Conservation (phyloP, 1,140 invertebrate genomes). For the Trichonephila clavipes region DNA sequence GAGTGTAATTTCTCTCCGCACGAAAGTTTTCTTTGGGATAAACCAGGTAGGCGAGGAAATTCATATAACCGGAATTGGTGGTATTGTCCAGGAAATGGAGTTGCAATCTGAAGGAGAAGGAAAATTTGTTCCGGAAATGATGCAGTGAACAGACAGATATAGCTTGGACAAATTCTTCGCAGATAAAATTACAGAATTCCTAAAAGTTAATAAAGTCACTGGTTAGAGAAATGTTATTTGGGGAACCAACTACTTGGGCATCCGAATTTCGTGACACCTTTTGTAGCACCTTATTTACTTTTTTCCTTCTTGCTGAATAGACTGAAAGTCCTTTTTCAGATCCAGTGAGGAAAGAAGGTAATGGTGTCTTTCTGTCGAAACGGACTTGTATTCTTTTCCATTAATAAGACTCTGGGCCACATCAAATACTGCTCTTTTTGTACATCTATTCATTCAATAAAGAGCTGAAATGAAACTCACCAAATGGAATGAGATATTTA, state of each 20-base stretch:
- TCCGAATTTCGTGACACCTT: background rate
- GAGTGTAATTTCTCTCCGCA: background rate
- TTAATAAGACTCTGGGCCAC: conserved; percentile 26
- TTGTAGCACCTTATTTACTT: conserved; percentile 9
- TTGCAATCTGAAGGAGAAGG: conserved; percentile 28
- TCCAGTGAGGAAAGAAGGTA: background rate
- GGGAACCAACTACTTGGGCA: background rate
- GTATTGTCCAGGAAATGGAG: conserved; percentile 43
- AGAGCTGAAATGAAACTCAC: background rate
- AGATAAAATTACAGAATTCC: conserved; percentile 49
- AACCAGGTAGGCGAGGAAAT: background rate
- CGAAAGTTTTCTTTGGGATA: background rate
- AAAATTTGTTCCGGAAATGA: conserved; percentile 43
- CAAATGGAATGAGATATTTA: conserved; percentile 23
- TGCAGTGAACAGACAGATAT: conserved; percentile 23
- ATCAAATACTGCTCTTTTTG: conserved; percentile 37
- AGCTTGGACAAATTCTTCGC: conserved; percentile 20
- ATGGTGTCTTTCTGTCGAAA: conserved; percentile 24
- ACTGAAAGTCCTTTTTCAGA: conserved; percentile 20
- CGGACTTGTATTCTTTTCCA: conserved; percentile 27
- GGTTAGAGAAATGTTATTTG: conserved; percentile 23
- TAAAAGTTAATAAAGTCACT: conserved; percentile 50
- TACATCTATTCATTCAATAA: background rate
- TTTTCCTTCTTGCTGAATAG: conserved; percentile 2
- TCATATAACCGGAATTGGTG: conserved; percentile 34